Base-by-base conservation (phyloP, 2,797 vertebrate genomes). In the Pagetopsis macropterus region DNA sequence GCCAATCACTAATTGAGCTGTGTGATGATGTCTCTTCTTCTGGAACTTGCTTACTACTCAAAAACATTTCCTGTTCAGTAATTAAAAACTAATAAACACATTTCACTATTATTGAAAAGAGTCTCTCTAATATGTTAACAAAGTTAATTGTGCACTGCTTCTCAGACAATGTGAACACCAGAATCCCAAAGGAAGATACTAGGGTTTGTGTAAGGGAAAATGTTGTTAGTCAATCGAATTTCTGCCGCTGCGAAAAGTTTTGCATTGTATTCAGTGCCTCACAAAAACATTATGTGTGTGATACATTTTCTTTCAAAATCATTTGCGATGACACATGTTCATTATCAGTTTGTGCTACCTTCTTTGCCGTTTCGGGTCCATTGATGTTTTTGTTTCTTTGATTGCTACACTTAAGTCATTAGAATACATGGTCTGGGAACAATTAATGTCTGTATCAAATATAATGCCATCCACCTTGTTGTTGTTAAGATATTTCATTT, bases 1-100 rank as follows among this genome's bases (percentile, higher is more conserved):
- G 65, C 40, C 68, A 63, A 57, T 56, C 58, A 56, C 21, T 43
- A 48, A 58, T 66, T 23, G 33, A 75, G 40, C n/a, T 62, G 17
- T 50, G 17, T 37, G 27, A 23, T 23, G n/a, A 51, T 2, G 3
- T 3, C 8, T 57, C 54, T 41, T 63, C 23, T 31, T 45, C 17
- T 0, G 1, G 19, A 50, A n/a, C 33, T 13, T 37, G 12, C 15
- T 52, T 27, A 11, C 5, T 52, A 11, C 15, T 48, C n/a, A 41
- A 63, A 48, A 31, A 43, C 3, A 3, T 12, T 33, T 56, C 4
- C 17, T 55, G 48, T 43, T 17, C 17, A 61, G 31, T 4, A 5
- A 13, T 15, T 52, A 23, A 10, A 56, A 63, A 45, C 40, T 55
- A 14, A 23, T 52, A 56, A 63, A 45, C 48, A 40, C 10, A 23